A percentile compares a stretch with the other conserved stretches of the same genome.
Evolutionary conservation across 2,888 invertebrate genomes (phyloP).

Genomic region (Dusona sp.): DNA sequence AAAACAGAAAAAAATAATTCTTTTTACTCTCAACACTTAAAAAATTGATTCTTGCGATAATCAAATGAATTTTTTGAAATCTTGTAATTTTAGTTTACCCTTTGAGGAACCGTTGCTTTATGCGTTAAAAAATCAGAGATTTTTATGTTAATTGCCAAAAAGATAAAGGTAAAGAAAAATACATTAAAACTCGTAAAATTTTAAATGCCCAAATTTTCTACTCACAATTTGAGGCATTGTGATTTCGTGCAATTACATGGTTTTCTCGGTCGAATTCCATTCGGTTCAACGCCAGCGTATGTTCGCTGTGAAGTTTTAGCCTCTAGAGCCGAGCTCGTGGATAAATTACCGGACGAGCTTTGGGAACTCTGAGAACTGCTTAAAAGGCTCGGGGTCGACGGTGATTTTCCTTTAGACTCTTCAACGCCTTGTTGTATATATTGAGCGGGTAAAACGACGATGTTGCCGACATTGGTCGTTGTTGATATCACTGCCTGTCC

Average conservation of each 20-base stretch:
- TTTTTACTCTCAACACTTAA: not conserved
- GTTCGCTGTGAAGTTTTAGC: constrained; percentile 78
- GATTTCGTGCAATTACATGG: constrained; percentile 99
- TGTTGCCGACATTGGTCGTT: constrained; percentile 84
- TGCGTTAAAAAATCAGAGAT: not conserved
- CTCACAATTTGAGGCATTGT: constrained; percentile 97
- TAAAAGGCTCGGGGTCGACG: constrained; percentile 79
- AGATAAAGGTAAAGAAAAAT: not conserved
- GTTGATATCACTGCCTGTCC: constrained; percentile 83
- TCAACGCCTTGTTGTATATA: constrained; percentile 85
- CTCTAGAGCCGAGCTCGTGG: constrained; percentile 76
- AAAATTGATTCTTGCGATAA: not conserved
- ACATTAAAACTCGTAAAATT: not conserved
- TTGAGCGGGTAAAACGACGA: constrained; percentile 87
- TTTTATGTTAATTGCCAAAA: not conserved
- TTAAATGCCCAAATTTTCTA: constrained; percentile 70
- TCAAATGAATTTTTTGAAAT: not conserved
- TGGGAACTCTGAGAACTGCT: constrained; percentile 78
- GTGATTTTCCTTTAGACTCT: constrained; percentile 79
- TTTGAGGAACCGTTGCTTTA: too few relatives aligned
- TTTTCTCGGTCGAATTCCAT: constrained; percentile 91
- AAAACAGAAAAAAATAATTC: not conserved
- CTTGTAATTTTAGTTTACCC: not conserved
- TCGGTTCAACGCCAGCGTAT: constrained; percentile 83
- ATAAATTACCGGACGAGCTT: constrained; percentile 76